A percentile compares a stretch with the other conserved stretches of the same genome.
Evolutionary conservation across 1,140 invertebrate genomes (phyloP).

Genomic region (Tetramorium alpestre): DNA sequence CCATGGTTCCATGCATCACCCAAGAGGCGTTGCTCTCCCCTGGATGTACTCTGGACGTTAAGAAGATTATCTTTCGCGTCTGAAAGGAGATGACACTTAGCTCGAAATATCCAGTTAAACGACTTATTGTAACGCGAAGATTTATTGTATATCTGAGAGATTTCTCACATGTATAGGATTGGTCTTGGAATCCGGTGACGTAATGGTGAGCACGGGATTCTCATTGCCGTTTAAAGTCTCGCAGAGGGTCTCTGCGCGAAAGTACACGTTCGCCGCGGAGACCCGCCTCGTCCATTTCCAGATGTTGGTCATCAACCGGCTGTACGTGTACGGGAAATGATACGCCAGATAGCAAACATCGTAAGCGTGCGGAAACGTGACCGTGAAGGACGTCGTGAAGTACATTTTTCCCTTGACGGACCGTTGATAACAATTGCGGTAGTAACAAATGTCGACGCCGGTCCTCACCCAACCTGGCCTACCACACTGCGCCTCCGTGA

Average conservation of each 20-base stretch:
- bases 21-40: conserved; percentile 96
- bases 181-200: conserved; percentile 87
- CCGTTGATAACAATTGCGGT: conserved; percentile 89
- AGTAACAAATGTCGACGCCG: conserved; percentile 94
- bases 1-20: conserved; percentile 94
- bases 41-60: conserved; percentile 94
- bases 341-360: conserved; percentile 97
- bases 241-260: conserved; percentile 90
- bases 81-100: conserved; percentile 75
- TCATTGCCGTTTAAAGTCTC: conserved; percentile 91
- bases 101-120: background rate
- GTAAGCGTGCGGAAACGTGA: conserved; percentile 91
- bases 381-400: conserved; percentile 93
- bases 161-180: conserved; percentile 87
- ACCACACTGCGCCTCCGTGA: conserved; percentile 89
- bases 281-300: conserved; percentile 87
- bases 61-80: conserved; percentile 90
- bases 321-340: conserved; percentile 96
- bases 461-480: conserved; percentile 90
- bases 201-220: conserved; percentile 93
- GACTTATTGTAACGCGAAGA: background rate
- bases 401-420: conserved; percentile 88
- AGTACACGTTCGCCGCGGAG: conserved; percentile 83
- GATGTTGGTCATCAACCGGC: conserved; percentile 90
- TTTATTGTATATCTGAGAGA: background rate